A percentile compares a stretch with the other conserved stretches of the same genome.
phyloP scores from a whole-genome alignment of 35 echinoderm and acorn worm genomes.

The Ptychodera flava region DNA sequence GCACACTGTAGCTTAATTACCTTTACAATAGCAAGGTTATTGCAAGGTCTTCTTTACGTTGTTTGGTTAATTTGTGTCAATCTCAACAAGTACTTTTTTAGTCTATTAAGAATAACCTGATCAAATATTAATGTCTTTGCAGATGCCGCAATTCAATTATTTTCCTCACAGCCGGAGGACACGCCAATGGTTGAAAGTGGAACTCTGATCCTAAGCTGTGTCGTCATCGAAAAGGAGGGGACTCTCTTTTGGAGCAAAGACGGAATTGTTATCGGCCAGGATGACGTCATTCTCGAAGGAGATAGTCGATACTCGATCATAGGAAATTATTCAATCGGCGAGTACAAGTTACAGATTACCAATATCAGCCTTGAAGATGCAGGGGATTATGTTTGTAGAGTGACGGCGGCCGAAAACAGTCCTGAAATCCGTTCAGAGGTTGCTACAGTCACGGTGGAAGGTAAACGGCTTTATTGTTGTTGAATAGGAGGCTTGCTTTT shows the following conservation, averaged over 20 bases:
- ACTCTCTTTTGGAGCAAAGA: slow-evolving; percentile 59
- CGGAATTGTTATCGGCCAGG: slow-evolving; percentile 20
- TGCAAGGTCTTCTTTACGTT: no score
- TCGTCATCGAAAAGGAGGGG: slow-evolving; percentile 55
- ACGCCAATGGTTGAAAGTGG: slow-evolving; percentile 27
- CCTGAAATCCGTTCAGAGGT: slow-evolving; percentile 17
- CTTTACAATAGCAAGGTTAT: no score
- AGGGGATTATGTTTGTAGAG: slow-evolving; percentile 54
- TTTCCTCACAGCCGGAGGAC: slow-evolving; percentile 40
- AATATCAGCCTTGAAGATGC: slow-evolving; percentile 32
- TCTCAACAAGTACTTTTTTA: no score
- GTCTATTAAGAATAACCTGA: no score
- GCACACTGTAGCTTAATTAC: no score
- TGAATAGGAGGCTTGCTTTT: no score
- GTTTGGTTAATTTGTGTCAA: no score
- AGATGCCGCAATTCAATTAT: slow-evolving; percentile 39
- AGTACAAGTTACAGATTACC: slow-evolving; percentile 56
- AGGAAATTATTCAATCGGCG: slow-evolving; percentile 34
- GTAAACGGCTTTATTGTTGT: neutral
- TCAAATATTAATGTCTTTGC: no score
- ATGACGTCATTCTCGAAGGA: neutral
- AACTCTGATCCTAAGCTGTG: slow-evolving; percentile 42
- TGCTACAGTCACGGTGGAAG: neutral
- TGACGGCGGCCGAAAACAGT: slow-evolving; percentile 35
- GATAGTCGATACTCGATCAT: slow-evolving; percentile 30